Conservation (phyloP, 2,797 vertebrate species). For the Selene dorsalis region DNA sequence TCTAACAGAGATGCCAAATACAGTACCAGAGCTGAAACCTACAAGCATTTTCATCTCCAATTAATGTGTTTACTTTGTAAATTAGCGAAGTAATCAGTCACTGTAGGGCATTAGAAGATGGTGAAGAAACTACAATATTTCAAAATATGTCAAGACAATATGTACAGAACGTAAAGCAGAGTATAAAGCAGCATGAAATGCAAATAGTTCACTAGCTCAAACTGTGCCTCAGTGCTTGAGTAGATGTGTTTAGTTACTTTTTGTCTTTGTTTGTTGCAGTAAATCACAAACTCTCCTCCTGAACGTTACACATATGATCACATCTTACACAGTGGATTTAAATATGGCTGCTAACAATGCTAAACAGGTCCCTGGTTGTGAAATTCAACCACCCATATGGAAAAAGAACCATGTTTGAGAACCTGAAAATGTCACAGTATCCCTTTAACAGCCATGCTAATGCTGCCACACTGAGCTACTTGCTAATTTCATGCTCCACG, state of each 20-base stretch:
- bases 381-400: constrained; percentile 35
- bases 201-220: not conserved
- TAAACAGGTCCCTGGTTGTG: constrained; percentile 50
- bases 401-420: constrained; percentile 63
- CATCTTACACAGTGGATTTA: constrained; percentile 28
- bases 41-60: not conserved
- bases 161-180: too few species aligned
- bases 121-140: not conserved
- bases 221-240: not conserved
- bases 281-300: constrained; percentile 35
- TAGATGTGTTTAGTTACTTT: not conserved
- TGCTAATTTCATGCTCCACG: constrained; percentile 82
- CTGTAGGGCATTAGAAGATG: not conserved
- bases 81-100: not conserved
- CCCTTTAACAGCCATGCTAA: constrained; percentile 79
- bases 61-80: not conserved
- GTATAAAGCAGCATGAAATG: not conserved
- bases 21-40: not conserved
- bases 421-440: constrained; percentile 70
- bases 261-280: constrained; percentile 6
- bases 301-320: constrained; percentile 27
- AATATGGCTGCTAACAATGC: constrained; percentile 38
- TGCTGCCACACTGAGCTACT: constrained; percentile 81
- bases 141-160: not conserved
- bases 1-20: not conserved